phyloP scores from a whole-genome alignment of 2,888 invertebrate species.

The Tenthredo amoena region DNA sequence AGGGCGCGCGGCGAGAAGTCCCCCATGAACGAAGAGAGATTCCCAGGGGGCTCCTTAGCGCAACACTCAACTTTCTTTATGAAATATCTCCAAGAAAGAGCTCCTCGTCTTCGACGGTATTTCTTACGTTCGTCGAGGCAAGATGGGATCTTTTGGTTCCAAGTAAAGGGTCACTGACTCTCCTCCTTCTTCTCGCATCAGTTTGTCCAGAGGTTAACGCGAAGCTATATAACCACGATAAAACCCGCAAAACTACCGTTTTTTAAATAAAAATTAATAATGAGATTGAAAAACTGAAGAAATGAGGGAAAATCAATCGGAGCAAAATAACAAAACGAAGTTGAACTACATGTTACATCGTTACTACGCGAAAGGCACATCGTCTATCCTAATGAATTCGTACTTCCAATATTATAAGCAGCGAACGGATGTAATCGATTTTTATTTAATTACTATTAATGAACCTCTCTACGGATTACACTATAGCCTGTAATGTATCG shows the following conservation, averaged over 20 bases:
- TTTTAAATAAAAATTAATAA: background rate
- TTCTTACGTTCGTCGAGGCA: background rate
- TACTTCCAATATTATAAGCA: background rate
- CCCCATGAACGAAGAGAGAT: constrained; percentile 50
- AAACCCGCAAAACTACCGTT: background rate
- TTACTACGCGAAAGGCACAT: too few species aligned
- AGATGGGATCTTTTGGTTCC: background rate
- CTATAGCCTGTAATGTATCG: background rate
- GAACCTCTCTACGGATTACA: background rate
- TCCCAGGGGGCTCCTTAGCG: constrained; percentile 41
- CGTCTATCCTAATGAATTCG: too few species aligned
- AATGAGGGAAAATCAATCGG: background rate
- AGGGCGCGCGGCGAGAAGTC: constrained; percentile 48
- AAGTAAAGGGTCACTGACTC: background rate
- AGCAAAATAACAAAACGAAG: background rate
- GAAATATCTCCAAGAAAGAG: constrained; percentile 1
- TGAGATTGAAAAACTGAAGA: background rate
- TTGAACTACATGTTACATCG: background rate
- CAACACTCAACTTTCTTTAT: constrained; percentile 44
- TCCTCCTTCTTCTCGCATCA: background rate
- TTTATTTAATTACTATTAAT: background rate
- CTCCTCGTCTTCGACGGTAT: constrained; percentile 3
- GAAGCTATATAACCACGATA: background rate
- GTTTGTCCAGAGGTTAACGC: background rate
- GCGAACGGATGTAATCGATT: background rate